phyloP scores from a whole-genome alignment of 2,113 vertebrate species.

The Tragulus kanchil region DNA sequence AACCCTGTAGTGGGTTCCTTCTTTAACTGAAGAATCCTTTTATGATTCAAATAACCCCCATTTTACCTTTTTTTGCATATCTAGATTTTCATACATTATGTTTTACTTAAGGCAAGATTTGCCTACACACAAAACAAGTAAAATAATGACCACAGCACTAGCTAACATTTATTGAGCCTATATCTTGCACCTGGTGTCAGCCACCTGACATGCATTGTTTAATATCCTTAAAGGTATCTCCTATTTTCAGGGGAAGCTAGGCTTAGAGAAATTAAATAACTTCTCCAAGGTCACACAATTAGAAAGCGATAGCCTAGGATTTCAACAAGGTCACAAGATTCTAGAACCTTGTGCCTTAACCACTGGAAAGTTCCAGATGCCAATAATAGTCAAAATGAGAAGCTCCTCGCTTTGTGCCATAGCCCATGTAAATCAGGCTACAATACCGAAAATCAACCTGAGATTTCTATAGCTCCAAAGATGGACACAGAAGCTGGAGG shows the following conservation, averaged over 20 bases:
- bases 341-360: not conserved
- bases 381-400: not conserved
- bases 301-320: constrained; percentile 11
- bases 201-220: constrained; percentile 30
- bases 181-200: not conserved
- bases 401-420: not conserved
- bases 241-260: constrained; percentile 35
- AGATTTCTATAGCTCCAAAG: not conserved
- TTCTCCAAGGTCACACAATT: constrained; percentile 18
- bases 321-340: constrained; percentile 11
- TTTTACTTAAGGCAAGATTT: constrained; percentile 60
- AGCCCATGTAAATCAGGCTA: not conserved
- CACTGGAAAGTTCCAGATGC: constrained; percentile 1
- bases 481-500: not conserved
- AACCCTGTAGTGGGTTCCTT: constrained; percentile 55
- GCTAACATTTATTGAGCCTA: not conserved
- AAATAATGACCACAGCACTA: constrained; percentile 21
- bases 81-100: constrained; percentile 28
- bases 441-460: not conserved
- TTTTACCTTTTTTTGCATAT: constrained; percentile 35
- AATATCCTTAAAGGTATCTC: constrained; percentile 1
- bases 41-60: not conserved
- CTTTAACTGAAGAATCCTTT: constrained; percentile 42
- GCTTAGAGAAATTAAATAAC: constrained; percentile 36
- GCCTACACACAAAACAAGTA: not conserved